phyloP scores from a whole-genome alignment of 2,888 invertebrate genomes.

The Julus scanicus region DNA sequence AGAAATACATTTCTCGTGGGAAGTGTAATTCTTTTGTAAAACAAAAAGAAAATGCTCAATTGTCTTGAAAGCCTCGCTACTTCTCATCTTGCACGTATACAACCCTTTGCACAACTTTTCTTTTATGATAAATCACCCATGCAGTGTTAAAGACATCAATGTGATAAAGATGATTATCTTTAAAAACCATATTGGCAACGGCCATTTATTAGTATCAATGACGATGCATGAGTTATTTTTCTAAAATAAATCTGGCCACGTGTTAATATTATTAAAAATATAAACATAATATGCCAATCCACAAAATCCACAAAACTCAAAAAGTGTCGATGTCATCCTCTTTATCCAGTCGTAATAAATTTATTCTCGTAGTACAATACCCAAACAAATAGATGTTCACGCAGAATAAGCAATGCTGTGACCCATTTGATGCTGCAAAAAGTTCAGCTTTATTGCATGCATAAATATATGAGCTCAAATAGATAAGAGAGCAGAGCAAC shows the following conservation, averaged over 20 bases:
- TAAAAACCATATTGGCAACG: not conserved
- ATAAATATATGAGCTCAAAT: conserved; percentile 26
- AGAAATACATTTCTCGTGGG: not conserved
- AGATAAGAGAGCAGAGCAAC: conserved; percentile 11
- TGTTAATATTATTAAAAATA: not conserved
- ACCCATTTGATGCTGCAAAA: not conserved
- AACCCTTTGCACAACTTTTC: not conserved
- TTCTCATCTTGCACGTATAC: too few species aligned
- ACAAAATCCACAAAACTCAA: not conserved
- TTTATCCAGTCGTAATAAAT: not conserved
- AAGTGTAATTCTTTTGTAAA: not conserved
- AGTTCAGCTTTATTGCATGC: conserved; percentile 33
- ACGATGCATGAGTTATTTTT: too few species aligned
- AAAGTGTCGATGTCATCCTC: not conserved
- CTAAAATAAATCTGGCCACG: too few species aligned
- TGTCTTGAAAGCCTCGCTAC: too few species aligned
- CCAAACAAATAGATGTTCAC: not conserved
- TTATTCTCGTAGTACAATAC: not conserved
- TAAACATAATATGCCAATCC: not conserved
- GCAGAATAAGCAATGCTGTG: conserved; percentile 20
- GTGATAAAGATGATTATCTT: not conserved
- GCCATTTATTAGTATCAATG: too few species aligned
- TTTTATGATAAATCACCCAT: not conserved
- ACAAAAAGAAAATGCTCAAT: not conserved
- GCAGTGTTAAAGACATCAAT: not conserved